A percentile compares a stretch with the other conserved stretches of the same genome.
Evolutionary conservation across 1,140 invertebrate genomes (phyloP).

Genomic region (Trigoniulus corallinus): DNA sequence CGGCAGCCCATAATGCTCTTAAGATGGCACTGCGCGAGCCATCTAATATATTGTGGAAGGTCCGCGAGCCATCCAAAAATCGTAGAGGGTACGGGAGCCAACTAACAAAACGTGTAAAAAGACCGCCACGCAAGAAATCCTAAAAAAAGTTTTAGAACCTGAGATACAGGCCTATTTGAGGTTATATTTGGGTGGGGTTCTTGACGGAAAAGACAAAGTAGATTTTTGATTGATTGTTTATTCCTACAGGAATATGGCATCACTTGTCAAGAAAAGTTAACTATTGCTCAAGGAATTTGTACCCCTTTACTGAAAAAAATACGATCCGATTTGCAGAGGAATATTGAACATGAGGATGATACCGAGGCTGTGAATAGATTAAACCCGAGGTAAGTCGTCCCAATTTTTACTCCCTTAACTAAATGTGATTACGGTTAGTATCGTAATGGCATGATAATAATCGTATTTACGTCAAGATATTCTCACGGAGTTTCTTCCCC

Average conservation of each 20-base stretch:
- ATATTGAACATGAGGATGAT: constrained; percentile 55
- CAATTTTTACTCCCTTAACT: background rate
- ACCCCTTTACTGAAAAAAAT: constrained; percentile 93
- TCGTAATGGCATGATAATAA: background rate
- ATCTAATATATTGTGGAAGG: too few species aligned
- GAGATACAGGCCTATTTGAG: too few species aligned
- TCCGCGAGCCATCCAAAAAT: too few species aligned
- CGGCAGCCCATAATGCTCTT: too few species aligned
- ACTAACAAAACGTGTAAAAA: too few species aligned
- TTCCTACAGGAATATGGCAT: constrained; percentile 78
- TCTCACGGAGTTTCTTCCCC: constrained; percentile 96
- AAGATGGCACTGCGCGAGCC: too few species aligned
- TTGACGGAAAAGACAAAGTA: too few species aligned
- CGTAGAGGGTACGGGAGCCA: too few species aligned
- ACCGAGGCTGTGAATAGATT: constrained; percentile 81
- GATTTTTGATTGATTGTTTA: background rate
- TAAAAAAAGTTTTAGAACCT: too few species aligned
- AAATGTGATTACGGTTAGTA: background rate
- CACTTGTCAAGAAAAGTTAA: constrained; percentile 84
- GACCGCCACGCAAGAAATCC: too few species aligned
- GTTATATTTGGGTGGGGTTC: too few species aligned
- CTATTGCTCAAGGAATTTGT: constrained; percentile 94
- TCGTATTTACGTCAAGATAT: constrained; percentile 41
- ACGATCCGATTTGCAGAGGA: constrained; percentile 79
- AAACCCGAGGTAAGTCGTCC: constrained; percentile 57